Evolutionary conservation across 2,113 vertebrate species (phyloP).

Genomic region (Noctilio leporinus): DNA sequence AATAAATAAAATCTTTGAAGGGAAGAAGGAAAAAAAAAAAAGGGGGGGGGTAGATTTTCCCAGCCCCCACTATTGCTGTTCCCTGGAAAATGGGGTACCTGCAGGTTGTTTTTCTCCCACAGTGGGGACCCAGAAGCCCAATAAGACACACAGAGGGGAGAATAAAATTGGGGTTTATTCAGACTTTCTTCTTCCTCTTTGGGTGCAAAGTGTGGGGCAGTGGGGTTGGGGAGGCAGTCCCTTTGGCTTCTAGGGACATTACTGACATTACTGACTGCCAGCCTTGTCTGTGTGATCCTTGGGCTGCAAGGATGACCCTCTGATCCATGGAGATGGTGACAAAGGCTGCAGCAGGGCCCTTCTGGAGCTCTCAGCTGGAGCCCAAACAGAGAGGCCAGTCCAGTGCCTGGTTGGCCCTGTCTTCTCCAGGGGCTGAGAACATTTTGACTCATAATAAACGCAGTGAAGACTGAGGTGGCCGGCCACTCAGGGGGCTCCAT

Average conservation of each 20-base stretch:
- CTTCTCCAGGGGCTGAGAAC: not conserved
- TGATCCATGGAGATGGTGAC: not conserved
- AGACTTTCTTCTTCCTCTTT: not conserved
- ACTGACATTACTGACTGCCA: not conserved
- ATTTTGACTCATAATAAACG: not conserved
- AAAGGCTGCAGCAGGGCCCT: not conserved
- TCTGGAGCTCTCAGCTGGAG: not conserved
- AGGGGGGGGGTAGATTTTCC: not conserved
- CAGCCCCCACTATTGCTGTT: not conserved
- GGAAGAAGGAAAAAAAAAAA: too few relatives aligned
- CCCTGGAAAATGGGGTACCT: not conserved
- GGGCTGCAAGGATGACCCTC: not conserved
- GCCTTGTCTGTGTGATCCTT: not conserved
- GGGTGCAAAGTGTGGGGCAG: not conserved
- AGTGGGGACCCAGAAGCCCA: not conserved
- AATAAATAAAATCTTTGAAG: too few relatives aligned
- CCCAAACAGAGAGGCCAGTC: not conserved
- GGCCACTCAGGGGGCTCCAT: not conserved
- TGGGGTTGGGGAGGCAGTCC: not conserved
- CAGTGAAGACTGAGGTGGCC: not conserved
- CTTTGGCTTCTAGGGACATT: not conserved
- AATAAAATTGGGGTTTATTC: constrained; percentile 51
- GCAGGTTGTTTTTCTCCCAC: not conserved
- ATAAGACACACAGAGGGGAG: not conserved
- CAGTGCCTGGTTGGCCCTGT: not conserved